phyloP scores from a whole-genome alignment of 35 echinoderm and acorn worm species.

The Apostichopus japonicus region DNA sequence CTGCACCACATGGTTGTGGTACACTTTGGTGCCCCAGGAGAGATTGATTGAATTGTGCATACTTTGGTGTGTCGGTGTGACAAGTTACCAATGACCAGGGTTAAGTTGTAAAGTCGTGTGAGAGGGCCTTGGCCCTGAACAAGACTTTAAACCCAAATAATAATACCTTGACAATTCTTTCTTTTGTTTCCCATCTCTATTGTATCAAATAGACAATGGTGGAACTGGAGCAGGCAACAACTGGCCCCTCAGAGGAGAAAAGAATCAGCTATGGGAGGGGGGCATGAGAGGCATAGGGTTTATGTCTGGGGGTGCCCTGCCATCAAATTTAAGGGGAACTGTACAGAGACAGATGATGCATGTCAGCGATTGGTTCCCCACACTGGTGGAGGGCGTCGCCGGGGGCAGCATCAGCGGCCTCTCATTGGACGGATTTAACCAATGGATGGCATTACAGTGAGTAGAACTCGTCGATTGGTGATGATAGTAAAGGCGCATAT shows the following conservation, averaged over 20 bases:
- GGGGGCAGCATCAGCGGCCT: slow-evolving; percentile 59
- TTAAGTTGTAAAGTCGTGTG: too few species aligned
- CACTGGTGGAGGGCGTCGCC: slow-evolving; percentile 65
- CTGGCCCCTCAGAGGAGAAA: slow-evolving; percentile 70
- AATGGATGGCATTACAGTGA: slow-evolving; percentile 66
- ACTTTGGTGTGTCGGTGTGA: too few species aligned
- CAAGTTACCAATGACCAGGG: too few species aligned
- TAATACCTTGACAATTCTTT: background rate
- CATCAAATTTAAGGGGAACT: slow-evolving; percentile 59
- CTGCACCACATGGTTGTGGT: too few species aligned
- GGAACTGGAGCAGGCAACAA: slow-evolving; percentile 62
- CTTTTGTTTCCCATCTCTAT: background rate
- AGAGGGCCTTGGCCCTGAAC: too few species aligned
- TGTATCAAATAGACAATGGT: slow-evolving; percentile 64
- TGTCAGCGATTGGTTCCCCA: slow-evolving; percentile 79
- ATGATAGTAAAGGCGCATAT: too few species aligned
- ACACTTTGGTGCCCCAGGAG: too few species aligned
- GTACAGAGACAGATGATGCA: slow-evolving; percentile 65
- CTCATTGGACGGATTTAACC: slow-evolving; percentile 68
- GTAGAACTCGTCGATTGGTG: background rate
- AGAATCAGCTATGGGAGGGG: slow-evolving; percentile 73
- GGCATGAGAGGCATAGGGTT: slow-evolving; percentile 70
- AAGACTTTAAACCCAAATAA: background rate
- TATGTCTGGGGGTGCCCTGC: slow-evolving; percentile 53
- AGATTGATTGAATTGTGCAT: too few species aligned